phyloP scores from a whole-genome alignment of 2,113 vertebrate genomes.

The Numida meleagris region DNA sequence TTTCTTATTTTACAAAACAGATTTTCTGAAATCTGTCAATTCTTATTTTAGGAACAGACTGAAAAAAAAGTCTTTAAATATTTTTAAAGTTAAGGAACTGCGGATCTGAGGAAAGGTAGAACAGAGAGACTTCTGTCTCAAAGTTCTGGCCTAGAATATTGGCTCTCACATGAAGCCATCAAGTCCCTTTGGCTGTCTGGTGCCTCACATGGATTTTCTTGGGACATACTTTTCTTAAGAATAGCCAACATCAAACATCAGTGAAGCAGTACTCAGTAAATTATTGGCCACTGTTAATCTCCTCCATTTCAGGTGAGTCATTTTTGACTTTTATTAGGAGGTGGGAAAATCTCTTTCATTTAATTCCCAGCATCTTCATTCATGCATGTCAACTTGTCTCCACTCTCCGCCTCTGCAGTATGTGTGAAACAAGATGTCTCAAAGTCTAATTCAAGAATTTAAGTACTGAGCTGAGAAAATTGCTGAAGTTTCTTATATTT shows the following conservation, averaged over 20 bases:
- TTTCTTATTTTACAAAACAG: constrained; percentile 65
- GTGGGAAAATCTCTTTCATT: constrained; percentile 70
- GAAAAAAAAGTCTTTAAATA: constrained; percentile 10
- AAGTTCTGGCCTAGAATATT: neutral
- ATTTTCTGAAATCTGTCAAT: constrained; percentile 47
- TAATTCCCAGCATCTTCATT: constrained; percentile 57
- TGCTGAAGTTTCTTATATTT: constrained; percentile 46
- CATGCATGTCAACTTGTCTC: constrained; percentile 68
- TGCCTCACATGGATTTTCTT: constrained; percentile 11
- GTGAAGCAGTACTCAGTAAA: constrained; percentile 41
- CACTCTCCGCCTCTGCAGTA: constrained; percentile 48
- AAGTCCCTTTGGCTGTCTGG: neutral
- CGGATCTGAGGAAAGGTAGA: neutral
- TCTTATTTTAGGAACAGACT: constrained; percentile 54
- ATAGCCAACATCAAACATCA: constrained; percentile 26
- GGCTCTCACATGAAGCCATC: neutral
- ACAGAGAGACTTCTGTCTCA: neutral
- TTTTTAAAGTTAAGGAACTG: constrained; percentile 30
- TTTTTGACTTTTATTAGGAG: constrained; percentile 72
- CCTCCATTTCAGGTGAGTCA: constrained; percentile 71
- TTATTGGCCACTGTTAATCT: constrained; percentile 66
- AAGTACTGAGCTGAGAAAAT: constrained; percentile 58
- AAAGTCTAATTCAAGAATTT: constrained; percentile 66
- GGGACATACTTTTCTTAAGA: constrained; percentile 35
- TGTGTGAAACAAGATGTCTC: constrained; percentile 70